Conservation (phyloP, 2,113 vertebrate genomes). For the Cyphomyrus plagiostoma region DNA sequence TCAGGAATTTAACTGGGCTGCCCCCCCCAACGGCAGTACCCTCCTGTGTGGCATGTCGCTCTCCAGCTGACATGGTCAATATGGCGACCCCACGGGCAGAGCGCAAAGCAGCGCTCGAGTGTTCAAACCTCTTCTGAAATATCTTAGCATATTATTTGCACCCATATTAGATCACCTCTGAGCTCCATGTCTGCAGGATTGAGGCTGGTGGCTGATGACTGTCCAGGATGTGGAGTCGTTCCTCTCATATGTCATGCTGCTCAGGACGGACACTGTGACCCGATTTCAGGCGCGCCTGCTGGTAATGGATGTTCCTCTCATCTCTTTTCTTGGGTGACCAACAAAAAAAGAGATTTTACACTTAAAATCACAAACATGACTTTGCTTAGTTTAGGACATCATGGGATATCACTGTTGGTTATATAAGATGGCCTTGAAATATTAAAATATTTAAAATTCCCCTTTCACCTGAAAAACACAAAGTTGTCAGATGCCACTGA, state of each 20-base stretch:
- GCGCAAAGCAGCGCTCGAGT: not conserved
- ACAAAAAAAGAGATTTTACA: not conserved
- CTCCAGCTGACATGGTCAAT: not conserved
- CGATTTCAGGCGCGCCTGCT: not conserved
- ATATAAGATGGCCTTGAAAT: not conserved
- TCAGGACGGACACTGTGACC: not conserved
- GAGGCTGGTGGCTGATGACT: not conserved
- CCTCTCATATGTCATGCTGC: not conserved
- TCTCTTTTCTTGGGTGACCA: not conserved
- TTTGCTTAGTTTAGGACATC: not conserved
- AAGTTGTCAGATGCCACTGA: not conserved
- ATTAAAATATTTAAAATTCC: not conserved
- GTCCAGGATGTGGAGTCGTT: not conserved
- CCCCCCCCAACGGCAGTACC: not conserved
- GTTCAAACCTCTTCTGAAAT: not conserved
- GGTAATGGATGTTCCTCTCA: not conserved
- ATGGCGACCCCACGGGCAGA: not conserved
- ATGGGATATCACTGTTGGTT: not conserved
- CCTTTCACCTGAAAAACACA: not conserved
- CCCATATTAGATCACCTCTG: not conserved
- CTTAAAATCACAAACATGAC: not conserved
- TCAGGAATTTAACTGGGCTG: not conserved
- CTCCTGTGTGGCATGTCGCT: not conserved
- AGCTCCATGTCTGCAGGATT: not conserved
- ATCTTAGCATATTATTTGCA: not conserved